Base-by-base conservation (phyloP, 2,113 vertebrate genomes). In the Aix galericulata region DNA sequence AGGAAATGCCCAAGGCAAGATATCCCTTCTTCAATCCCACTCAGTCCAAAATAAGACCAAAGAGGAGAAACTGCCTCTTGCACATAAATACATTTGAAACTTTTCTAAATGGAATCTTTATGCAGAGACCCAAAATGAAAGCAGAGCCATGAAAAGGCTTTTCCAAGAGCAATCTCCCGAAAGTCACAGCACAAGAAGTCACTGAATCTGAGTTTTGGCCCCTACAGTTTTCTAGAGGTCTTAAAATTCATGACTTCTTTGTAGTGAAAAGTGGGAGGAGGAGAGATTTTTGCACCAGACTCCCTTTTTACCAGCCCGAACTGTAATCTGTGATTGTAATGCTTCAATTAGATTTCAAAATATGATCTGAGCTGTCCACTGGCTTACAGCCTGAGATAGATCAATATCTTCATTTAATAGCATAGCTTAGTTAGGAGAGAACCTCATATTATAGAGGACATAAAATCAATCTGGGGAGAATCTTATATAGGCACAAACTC, bases 91-190 rank as follows among this genome's bases (percentile, higher is more conserved):
- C 46, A 44, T 67, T 58, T 64, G 69, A 82, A 94, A 68, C 32
- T 36, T 95, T 94, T 60, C 48, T 83, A 93, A 96, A 96, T 92
- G 82, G 85, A 87, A 82, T 91, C 89, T 95, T 96, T 93, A 86
- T 96, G 63, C 55, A 74, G 78, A 63, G 60, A 76, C 58, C 68
- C 50, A 77, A 93, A 96, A 92, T 73, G 74, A 87, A 94, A 95
- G 89, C 31, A 62, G 44, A 58, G 76, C 85, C 52, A 74, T 84
- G 71, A 91, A 95, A 91, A 76, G 62, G 46, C 81, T 92, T 89
- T 95, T 97, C 90, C 13, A 8, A 87, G 88, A 91, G 53, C 58
- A 75, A 62, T 94, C 90, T 96, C 71, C 40, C 78, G 52, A 69
- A 97, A 92, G 91, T 95, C 63, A 95, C 50, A 91, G 67, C 63